These are phyloP conservation scores for Drosophila affinis DNA, from an alignment of 2,888 invertebrate genomes.

Conservation along the genomic window DNA sequence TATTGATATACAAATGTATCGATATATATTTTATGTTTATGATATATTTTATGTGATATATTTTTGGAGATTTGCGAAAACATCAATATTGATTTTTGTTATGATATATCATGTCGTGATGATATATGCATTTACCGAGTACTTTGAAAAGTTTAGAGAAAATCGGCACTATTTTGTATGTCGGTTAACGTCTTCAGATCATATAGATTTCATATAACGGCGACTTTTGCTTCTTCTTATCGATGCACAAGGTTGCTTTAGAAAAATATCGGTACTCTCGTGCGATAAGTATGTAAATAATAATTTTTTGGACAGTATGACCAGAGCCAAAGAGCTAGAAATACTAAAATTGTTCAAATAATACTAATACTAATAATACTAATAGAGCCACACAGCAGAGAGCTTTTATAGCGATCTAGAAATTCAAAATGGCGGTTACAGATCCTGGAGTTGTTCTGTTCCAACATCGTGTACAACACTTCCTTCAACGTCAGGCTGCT, in stretches of 20 bases:
- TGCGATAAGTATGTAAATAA: background rate
- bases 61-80: background rate
- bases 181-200: background rate
- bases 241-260: too few relatives aligned
- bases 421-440: too few relatives aligned
- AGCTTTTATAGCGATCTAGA: too few relatives aligned
- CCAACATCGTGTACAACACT: too few relatives aligned
- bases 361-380: too few relatives aligned
- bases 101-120: background rate
- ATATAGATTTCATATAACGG: background rate
- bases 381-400: too few relatives aligned
- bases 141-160: background rate
- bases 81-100: background rate
- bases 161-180: background rate
- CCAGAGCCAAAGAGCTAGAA: too few relatives aligned
- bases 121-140: background rate
- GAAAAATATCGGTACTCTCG: background rate
- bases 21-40: background rate
- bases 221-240: too few relatives aligned
- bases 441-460: too few relatives aligned
- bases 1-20: background rate
- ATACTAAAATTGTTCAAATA: too few relatives aligned
- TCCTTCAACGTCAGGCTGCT: too few relatives aligned
- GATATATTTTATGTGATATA: background rate
- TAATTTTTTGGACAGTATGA: too few relatives aligned